These are phyloP conservation scores for Rhamnusium bicolor DNA, from an alignment of 2,888 invertebrate genomes.

Conservation along the genomic window DNA sequence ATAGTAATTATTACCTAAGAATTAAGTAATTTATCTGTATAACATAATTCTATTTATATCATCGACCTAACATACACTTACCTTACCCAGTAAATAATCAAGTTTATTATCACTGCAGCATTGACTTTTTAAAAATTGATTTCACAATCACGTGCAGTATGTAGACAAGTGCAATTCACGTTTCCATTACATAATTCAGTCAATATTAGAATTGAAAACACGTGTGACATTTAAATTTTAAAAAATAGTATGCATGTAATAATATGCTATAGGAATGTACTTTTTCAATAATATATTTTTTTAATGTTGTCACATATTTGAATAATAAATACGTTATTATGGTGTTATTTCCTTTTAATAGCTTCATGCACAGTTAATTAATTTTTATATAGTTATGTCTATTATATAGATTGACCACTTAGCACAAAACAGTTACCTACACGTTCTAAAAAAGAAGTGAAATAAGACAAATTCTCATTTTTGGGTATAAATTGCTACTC, in stretches of 20 bases:
- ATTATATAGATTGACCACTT: too few species aligned
- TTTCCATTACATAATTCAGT: conserved; percentile 59
- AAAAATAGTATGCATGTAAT: conserved; percentile 40
- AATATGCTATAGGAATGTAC: conserved; percentile 41
- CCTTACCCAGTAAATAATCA: conserved; percentile 37
- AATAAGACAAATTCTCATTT: too few species aligned
- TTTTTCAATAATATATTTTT: conserved; percentile 40
- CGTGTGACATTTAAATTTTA: conserved; percentile 63
- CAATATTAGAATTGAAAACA: conserved; percentile 51
- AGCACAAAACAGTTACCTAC: too few species aligned
- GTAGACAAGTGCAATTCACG: conserved; percentile 56
- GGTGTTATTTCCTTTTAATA: conserved; percentile 13
- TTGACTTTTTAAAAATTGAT: conserved; percentile 34
- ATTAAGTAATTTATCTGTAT: conserved; percentile 40
- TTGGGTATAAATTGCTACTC: too few species aligned
- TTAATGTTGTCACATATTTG: conserved; percentile 41
- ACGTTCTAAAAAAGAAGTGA: too few species aligned
- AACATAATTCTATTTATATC: conserved; percentile 23
- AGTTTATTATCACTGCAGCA: conserved; percentile 45
- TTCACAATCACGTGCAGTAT: conserved; percentile 45
- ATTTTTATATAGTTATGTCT: too few species aligned
- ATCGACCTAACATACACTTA: conserved; percentile 22
- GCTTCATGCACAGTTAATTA: too few species aligned
- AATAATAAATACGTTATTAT: conserved; percentile 37
- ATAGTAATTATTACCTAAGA: conserved; percentile 37